Evolutionary conservation across 2,888 invertebrate species (phyloP), one percentile per base, ranked within the genome.

Genomic region (Merodon equestris): DNA sequence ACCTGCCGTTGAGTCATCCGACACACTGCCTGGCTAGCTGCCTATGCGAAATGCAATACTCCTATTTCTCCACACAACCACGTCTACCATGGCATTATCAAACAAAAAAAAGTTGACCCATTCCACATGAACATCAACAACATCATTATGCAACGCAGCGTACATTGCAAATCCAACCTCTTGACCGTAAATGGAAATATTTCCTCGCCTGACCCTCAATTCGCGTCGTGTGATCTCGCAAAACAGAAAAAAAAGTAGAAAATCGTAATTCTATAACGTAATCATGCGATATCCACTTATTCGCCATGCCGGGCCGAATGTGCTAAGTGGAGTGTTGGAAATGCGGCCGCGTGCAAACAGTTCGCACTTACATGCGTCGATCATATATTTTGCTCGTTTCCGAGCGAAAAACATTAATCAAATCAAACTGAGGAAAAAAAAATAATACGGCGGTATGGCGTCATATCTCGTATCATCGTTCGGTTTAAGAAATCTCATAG

Each of bases 151-250:
- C 17, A 17, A 50, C 34, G 47, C 15, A 54, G 53, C 13, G 47
- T 13, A 53, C 53, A 19, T 61, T 70, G 14, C 68, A 44, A 68
- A 68, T 68, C 34, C 17, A 44, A 58, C 47, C 47, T 53, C 45
- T 54, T 73, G 66, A 66, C 73, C 72, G 53, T 36, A 72, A 66
- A 53, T 64, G 51, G 51, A 27, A 58, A 58, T 54, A 56, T 60
- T 60, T 73, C 18, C 66, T 60, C 47, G 53, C 42, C 50, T 68
- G 75, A 75, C 75, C 75, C 63, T 75, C 70, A 70, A 70, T 70
- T 75, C 44, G 38, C 34, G 27, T n/a, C 12, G 56, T 64, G 12
- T 17, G 19, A 19, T 54, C 48, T 36, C 9, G 70, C 60, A 47
- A 61, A 27, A 27, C 27, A 27, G 7, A 27, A 27, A 27, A 27